These are phyloP conservation scores for Danio jaintianensis DNA, from an alignment of 2,797 vertebrate genomes.

Conservation along the genomic window DNA sequence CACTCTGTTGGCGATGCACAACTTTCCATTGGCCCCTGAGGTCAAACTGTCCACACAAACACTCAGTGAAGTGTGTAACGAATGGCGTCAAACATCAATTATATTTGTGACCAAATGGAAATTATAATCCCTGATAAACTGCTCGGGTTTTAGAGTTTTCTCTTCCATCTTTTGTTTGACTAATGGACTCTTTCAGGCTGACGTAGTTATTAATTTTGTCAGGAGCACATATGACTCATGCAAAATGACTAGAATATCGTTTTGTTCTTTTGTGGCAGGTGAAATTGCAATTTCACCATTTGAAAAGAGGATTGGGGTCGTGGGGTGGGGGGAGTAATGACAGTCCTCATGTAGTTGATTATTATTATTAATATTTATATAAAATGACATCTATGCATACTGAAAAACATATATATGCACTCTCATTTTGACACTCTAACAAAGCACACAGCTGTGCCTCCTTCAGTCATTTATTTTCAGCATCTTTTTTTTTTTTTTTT, in stretches of 20 bases:
- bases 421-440: constrained; percentile 11
- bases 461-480: constrained; percentile 12
- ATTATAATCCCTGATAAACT: background rate
- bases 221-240: constrained; percentile 31
- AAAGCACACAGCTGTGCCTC: constrained; percentile 36
- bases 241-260: constrained; percentile 4
- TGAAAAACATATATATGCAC: background rate
- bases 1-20: constrained; percentile 24
- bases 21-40: constrained; percentile 38
- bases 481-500: background rate
- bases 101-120: background rate
- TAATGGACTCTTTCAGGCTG: constrained; percentile 18
- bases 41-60: constrained; percentile 2
- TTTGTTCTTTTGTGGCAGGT: constrained; percentile 29
- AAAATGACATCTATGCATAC: background rate
- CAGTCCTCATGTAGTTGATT: background rate
- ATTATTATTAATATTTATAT: background rate
- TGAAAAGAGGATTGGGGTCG: constrained; percentile 4
- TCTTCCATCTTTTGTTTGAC: background rate
- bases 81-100: constrained; percentile 17
- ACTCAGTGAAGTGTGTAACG: constrained; percentile 3
- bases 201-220: constrained; percentile 29
- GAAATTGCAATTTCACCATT: constrained; percentile 31
- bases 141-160: constrained; percentile 11
- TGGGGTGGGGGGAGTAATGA: background rate